Evolutionary conservation across 2,797 vertebrate genomes (phyloP).

Genomic region (Lacerta bilineata): DNA sequence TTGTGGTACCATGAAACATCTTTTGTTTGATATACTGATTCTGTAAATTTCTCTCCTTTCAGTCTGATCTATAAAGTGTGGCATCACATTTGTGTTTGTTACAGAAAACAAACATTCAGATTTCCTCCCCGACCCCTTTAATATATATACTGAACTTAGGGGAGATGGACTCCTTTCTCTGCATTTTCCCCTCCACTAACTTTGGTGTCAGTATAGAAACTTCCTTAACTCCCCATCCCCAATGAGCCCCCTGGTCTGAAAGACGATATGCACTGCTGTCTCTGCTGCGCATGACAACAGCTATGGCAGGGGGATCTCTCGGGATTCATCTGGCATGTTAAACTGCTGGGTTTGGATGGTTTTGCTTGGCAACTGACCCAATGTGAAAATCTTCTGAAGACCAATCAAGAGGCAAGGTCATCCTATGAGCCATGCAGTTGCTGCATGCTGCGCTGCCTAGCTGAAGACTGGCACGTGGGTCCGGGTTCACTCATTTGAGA

Average conservation of each 20-base stretch:
- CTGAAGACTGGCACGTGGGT: background rate
- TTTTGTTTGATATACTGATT: background rate
- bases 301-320: background rate
- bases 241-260: conserved; percentile 24
- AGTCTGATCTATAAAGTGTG: background rate
- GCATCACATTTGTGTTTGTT: background rate
- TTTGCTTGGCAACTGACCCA: conserved; percentile 8
- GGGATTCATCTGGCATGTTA: background rate
- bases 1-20: background rate
- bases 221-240: conserved; percentile 33
- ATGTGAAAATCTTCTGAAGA: background rate
- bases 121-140: background rate
- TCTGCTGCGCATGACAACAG: background rate
- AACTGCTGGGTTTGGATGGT: background rate
- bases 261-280: background rate
- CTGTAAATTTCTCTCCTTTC: background rate
- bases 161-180: conserved; percentile 39
- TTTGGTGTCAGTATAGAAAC: background rate
- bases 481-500: conserved; percentile 8
- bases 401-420: background rate
- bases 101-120: accelerated
- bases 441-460: background rate
- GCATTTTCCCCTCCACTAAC: conserved; percentile 36
- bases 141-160: background rate
- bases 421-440: background rate